phyloP scores from a whole-genome alignment of 2,113 vertebrate genomes.

The Morone saxatilis region DNA sequence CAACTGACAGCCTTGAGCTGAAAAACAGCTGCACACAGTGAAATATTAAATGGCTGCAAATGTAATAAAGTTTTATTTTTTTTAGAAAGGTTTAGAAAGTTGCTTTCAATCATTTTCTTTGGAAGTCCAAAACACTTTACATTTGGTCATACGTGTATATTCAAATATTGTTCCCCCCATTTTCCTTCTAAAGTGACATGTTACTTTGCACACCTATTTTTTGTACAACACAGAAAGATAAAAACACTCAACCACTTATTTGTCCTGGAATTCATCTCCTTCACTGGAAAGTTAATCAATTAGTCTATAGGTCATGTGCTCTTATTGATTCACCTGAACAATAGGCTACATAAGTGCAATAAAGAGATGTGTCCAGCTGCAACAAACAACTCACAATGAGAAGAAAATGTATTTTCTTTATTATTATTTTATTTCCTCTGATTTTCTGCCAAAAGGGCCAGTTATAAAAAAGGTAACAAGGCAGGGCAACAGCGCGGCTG shows the following conservation, averaged over 20 bases:
- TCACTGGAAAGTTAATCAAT: slow-evolving; percentile 68
- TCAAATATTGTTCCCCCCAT: not conserved
- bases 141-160: not conserved
- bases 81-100: slow-evolving; percentile 3
- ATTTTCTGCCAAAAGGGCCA: slow-evolving; percentile 72
- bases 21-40: not conserved
- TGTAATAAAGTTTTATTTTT: not conserved
- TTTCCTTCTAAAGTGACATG: too few species aligned
- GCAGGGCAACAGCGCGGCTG: slow-evolving; percentile 88
- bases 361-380: slow-evolving; percentile 44
- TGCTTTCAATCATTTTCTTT: not conserved
- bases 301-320: slow-evolving; percentile 49
- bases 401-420: not conserved
- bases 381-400: not conserved
- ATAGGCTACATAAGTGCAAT: slow-evolving; percentile 45
- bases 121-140: not conserved
- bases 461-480: slow-evolving; percentile 88
- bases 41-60: slow-evolving; percentile 11
- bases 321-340: slow-evolving; percentile 64
- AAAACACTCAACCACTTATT: slow-evolving; percentile 23
- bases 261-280: slow-evolving; percentile 31
- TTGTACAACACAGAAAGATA: too few species aligned
- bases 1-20: not conserved
- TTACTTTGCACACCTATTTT: not conserved
- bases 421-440: slow-evolving; percentile 36